A percentile compares a stretch with the other conserved stretches of the same genome.
Evolutionary conservation across 2,797 vertebrate genomes (phyloP).

Genomic region (Propithecus perrieri): DNA sequence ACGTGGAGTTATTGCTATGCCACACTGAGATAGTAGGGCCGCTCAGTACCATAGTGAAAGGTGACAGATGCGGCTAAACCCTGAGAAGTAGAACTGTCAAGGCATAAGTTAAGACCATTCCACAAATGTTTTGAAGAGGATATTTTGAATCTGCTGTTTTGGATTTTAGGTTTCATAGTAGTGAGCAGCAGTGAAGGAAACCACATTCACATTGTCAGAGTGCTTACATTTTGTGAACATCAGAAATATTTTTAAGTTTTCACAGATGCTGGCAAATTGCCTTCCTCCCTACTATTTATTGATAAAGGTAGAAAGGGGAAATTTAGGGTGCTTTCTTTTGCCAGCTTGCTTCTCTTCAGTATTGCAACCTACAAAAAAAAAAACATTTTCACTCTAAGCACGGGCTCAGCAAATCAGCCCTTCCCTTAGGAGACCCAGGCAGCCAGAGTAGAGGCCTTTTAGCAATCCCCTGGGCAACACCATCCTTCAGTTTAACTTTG

Average conservation of each 20-base stretch:
- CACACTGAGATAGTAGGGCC: not conserved
- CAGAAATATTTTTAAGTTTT: not conserved
- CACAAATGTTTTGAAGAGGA: not conserved
- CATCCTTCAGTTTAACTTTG: not conserved
- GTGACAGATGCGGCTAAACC: not conserved
- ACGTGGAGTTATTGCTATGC: rapidly evolving
- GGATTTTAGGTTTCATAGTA: not conserved
- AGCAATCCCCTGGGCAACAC: rapidly evolving
- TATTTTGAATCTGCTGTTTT: not conserved
- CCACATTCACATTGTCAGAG: not conserved
- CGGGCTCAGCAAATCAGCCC: not conserved
- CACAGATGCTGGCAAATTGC: not conserved
- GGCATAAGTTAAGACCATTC: not conserved
- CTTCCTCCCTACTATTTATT: not conserved
- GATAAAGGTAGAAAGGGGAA: not conserved
- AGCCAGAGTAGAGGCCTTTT: rapidly evolving
- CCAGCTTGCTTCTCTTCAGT: not conserved
- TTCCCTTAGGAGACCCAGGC: not conserved
- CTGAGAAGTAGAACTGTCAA: not conserved
- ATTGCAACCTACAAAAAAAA: not conserved
- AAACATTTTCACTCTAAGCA: not conserved
- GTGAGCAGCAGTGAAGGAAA: not conserved
- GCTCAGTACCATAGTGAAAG: not conserved
- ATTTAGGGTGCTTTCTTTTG: not conserved
- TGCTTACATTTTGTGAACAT: not conserved